phyloP scores from a whole-genome alignment of 2,797 vertebrate genomes.

The Pyrocephalus nanus region DNA sequence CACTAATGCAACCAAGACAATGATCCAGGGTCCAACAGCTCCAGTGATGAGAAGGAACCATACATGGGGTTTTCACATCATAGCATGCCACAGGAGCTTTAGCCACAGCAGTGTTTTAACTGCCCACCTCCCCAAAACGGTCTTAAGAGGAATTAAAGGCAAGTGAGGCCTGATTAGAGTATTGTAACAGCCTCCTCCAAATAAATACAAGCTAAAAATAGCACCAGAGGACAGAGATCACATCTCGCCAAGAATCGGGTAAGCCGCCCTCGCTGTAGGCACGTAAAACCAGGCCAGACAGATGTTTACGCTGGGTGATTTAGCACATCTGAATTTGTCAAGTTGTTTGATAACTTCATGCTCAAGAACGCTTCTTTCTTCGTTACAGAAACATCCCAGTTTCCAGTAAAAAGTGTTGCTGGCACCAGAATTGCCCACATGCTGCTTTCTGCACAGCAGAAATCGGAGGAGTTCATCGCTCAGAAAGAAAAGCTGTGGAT shows the following conservation, averaged over 20 bases:
- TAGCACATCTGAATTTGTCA: conserved; percentile 25
- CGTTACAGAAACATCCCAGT: conserved; percentile 22
- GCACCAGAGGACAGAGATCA: background rate
- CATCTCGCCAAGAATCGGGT: background rate
- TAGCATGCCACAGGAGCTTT: background rate
- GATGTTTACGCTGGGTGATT: background rate
- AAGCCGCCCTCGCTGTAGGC: background rate
- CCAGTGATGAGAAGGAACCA: background rate
- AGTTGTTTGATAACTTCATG: conserved; percentile 50
- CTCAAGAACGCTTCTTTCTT: background rate
- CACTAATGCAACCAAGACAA: background rate
- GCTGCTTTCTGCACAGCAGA: background rate
- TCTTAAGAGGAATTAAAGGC: background rate
- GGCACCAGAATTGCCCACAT: background rate
- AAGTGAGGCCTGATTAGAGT: background rate
- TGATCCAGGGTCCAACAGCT: background rate
- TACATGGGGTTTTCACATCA: background rate
- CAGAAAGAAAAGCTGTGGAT: background rate
- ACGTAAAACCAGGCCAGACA: conserved; percentile 22
- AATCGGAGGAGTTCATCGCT: background rate
- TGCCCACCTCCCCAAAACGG: background rate
- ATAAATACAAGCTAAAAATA: conserved; percentile 48
- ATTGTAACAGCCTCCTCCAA: background rate
- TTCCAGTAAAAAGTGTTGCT: conserved; percentile 36
- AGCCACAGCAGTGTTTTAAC: background rate